Evolutionary conservation across 2,888 invertebrate genomes (phyloP).

Genomic region (Argyresthia albistria): DNA sequence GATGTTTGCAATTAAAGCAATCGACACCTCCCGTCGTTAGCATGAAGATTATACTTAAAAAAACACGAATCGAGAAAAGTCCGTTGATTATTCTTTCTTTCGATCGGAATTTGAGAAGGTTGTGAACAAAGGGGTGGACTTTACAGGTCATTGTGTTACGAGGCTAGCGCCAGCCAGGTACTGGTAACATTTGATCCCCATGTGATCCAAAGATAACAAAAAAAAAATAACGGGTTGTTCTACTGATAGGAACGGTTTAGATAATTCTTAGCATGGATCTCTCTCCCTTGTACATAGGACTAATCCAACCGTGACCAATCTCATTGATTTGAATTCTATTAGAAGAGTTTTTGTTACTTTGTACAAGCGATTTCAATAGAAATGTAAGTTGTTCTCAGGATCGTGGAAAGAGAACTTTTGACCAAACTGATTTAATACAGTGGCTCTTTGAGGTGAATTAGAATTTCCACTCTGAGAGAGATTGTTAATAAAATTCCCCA

Average conservation of each 20-base stretch:
- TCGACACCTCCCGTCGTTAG: constrained; percentile 55
- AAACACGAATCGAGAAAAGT: constrained; percentile 28
- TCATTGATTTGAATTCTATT: constrained; percentile 60
- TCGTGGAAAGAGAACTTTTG: background rate
- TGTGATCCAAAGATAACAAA: background rate
- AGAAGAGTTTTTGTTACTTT: constrained; percentile 31
- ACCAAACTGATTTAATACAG: background rate
- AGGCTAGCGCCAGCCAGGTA: background rate
- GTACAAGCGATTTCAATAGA: constrained; percentile 28
- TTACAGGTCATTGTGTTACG: constrained; percentile 7
- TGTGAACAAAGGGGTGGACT: constrained; percentile 41
- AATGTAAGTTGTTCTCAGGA: background rate
- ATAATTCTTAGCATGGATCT: no score
- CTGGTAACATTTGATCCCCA: background rate
- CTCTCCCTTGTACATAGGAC: no score
- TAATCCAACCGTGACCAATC: constrained; percentile 35
- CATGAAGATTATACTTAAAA: constrained; percentile 53
- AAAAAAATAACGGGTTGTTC: background rate
- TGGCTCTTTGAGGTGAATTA: background rate
- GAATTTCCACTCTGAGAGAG: background rate
- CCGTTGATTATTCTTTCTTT: constrained; percentile 47
- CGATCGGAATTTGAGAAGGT: constrained; percentile 53
- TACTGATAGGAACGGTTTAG: background rate
- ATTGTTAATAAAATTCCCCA: background rate
- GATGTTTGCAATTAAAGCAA: constrained; percentile 21